Base-by-base conservation (phyloP, 35 echinoderm and acorn worm genomes). In the Lytechinus pictus region DNA sequence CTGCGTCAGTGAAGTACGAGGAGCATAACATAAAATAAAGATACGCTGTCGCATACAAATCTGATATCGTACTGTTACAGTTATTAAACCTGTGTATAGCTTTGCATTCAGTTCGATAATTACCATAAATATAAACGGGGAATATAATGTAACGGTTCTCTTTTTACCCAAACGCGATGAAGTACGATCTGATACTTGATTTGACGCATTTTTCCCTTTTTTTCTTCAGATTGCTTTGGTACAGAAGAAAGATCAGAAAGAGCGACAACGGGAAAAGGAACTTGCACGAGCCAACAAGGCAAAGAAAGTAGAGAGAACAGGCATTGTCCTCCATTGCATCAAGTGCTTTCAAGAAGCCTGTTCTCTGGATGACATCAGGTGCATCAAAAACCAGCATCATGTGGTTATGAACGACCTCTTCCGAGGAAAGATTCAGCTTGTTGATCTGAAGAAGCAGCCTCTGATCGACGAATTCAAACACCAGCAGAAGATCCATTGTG, bases 311-410 rank as follows among this genome's bases (percentile, higher is more conserved):
- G 72, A 94, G 24, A 92, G 52, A 16, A 5, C 27, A 10, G 87
- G 27, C 14, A 54, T 95, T 9, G 55, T 89, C 19, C 53, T 97
- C 53, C 27, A 61, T 24, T 97, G 96, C 86, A 86, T 54, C 27
- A 95, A 97, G 55, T 97, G 96, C 60, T 93, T 71, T 5, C 33
- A 54, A 8, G 55, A 94, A 27, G 95, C 55, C 28, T 96, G 96
- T 55, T 94, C 54, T 55, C 52, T 86, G 33, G 92, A 93, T 54
- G 96, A 97, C 52, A 97, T 97, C 54, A 71, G 96, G 9, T 28
- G 28, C 28, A 95, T 97, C 44, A 87, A 92, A 57, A 91, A 94
- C 52, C 58, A 66, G 21, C 96, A 97, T 44, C 96, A 97, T 44
- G 95, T 95, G 5, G 95, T 95, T 16, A 29, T 57, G 10, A 94